Evolutionary conservation across 2,113 vertebrate genomes (phyloP).

Genomic region (Madoqua kirkii): DNA sequence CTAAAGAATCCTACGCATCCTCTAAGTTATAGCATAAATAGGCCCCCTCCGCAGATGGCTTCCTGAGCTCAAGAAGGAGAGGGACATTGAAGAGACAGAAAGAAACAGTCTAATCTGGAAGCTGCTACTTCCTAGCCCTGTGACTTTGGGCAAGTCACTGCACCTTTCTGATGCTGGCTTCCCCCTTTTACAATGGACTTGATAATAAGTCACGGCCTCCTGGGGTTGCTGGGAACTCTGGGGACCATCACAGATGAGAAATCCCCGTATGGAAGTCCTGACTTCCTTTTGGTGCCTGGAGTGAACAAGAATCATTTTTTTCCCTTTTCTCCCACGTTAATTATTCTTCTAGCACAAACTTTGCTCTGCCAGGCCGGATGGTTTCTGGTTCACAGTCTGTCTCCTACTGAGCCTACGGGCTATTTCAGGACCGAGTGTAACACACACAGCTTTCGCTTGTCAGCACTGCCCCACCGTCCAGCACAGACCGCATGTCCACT

Average conservation of each 20-base stretch:
- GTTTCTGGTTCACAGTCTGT: not conserved
- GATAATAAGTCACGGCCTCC: not conserved
- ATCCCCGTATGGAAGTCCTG: not conserved
- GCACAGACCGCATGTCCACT: not conserved
- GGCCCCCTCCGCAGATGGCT: rapidly evolving
- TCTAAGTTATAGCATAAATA: not conserved
- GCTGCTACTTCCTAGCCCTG: not conserved
- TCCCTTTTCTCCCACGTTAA: not conserved
- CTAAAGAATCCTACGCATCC: not conserved
- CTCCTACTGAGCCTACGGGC: not conserved
- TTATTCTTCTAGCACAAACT: not conserved
- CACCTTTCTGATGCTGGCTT: not conserved
- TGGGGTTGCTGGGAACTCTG: not conserved
- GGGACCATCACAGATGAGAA: not conserved
- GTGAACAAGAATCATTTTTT: not conserved
- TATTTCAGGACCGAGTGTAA: not conserved
- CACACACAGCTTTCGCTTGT: not conserved
- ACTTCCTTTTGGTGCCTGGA: not conserved
- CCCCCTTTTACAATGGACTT: not conserved
- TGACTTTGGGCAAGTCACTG: not conserved
- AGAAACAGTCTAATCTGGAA: not conserved
- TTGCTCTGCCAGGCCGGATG: not conserved
- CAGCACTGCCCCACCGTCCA: not conserved
- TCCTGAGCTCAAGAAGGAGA: not conserved
- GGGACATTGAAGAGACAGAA: not conserved